phyloP scores from a whole-genome alignment of 2,113 vertebrate genomes.

The Sinocyclocheilus maitianheensis region DNA sequence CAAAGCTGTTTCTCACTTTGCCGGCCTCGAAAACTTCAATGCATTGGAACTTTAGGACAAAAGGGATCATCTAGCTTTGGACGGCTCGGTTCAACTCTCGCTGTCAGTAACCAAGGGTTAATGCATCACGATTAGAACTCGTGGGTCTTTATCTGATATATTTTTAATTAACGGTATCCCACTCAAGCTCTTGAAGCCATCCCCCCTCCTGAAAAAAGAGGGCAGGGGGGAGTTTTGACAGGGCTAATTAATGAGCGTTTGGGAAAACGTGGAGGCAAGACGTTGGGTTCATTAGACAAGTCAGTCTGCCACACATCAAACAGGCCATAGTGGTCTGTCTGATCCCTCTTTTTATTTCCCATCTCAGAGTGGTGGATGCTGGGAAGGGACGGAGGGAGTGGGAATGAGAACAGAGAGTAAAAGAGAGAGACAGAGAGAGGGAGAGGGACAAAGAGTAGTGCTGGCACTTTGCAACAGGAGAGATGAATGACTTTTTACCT shows the following conservation, averaged over 20 bases:
- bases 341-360: conserved; percentile 61
- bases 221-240: conserved; percentile 79
- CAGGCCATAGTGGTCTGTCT: conserved; percentile 60
- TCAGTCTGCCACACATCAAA: conserved; percentile 75
- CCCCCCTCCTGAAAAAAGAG: conserved; percentile 60
- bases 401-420: conserved; percentile 40
- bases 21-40: conserved; percentile 71
- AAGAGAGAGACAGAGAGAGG: conserved; percentile 51
- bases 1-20: conserved; percentile 59
- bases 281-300: conserved; percentile 78
- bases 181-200: conserved; percentile 78
- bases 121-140: conserved; percentile 69
- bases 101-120: conserved; percentile 70
- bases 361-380: conserved; percentile 54
- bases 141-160: conserved; percentile 81
- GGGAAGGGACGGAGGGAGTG: conserved; percentile 42
- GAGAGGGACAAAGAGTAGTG: conserved; percentile 61
- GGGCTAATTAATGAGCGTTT: conserved; percentile 80
- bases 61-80: conserved; percentile 67
- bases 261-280: conserved; percentile 64
- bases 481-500: conserved; percentile 83
- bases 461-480: conserved; percentile 76
- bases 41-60: conserved; percentile 72
- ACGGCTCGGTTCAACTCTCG: conserved; percentile 62
- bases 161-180: conserved; percentile 84